These are phyloP conservation scores for Cistogaster globosa DNA, from an alignment of 2,888 invertebrate genomes.

Conservation along the genomic window DNA sequence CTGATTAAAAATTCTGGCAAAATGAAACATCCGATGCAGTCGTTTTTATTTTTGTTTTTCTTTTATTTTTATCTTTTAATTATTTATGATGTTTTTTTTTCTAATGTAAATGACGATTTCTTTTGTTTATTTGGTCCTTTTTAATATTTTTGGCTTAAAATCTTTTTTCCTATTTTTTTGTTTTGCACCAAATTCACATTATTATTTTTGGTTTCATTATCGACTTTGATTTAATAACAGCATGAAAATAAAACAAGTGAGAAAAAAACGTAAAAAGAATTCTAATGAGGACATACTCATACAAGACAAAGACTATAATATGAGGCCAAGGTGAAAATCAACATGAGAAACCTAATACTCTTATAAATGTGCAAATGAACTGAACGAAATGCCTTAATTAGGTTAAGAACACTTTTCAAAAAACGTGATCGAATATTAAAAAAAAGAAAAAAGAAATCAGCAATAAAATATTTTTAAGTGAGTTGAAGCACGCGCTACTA, in stretches of 20 bases:
- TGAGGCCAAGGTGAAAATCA: slow-evolving; percentile 69
- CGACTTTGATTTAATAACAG: slow-evolving; percentile 55
- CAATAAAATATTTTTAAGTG: slow-evolving; percentile 21
- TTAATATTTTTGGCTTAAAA: not conserved
- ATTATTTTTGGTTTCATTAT: slow-evolving; percentile 30
- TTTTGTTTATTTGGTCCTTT: slow-evolving; percentile 40
- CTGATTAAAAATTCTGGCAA: slow-evolving; percentile 65
- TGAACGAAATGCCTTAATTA: slow-evolving; percentile 43
- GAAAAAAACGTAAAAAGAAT: slow-evolving; percentile 31
- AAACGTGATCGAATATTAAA: slow-evolving; percentile 47
- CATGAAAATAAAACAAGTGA: slow-evolving; percentile 26
- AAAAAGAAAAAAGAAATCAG: not conserved
- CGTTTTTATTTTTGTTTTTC: slow-evolving; percentile 41
- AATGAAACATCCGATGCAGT: slow-evolving; percentile 51
- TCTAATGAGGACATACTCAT: slow-evolving; percentile 51
- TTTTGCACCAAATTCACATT: slow-evolving; percentile 29
- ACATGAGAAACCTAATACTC: slow-evolving; percentile 35
- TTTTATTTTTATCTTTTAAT: slow-evolving; percentile 32
- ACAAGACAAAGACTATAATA: slow-evolving; percentile 41
- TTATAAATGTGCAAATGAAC: slow-evolving; percentile 10
- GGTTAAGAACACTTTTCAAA: slow-evolving; percentile 49
- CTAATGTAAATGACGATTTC: not conserved
- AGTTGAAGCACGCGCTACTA: slow-evolving; percentile 33
- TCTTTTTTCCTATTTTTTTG: not conserved
- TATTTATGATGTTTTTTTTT: slow-evolving; percentile 34